Conservation (phyloP, 2,797 vertebrate genomes). For the Scyliorhinus canicula region DNA sequence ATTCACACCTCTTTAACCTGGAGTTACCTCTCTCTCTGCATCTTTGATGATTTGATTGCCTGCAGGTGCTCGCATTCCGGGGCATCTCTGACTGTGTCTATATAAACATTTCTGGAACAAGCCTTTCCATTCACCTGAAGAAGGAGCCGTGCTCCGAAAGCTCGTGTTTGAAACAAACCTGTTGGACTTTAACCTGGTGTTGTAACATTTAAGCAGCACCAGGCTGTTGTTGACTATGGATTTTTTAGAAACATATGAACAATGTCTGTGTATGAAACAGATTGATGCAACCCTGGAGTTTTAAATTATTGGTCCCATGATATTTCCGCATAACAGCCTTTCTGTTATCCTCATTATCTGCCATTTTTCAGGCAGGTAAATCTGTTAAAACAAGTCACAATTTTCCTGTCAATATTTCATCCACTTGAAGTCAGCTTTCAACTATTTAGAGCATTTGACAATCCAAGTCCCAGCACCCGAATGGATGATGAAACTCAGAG, state of each 20-base stretch:
- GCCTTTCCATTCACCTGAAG: too few relatives aligned
- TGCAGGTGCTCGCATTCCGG: too few relatives aligned
- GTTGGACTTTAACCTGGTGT: too few relatives aligned
- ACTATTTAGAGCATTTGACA: conserved; percentile 18
- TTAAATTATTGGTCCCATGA: background rate
- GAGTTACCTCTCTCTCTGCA: too few relatives aligned
- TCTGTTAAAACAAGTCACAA: background rate
- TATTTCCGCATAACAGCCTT: background rate
- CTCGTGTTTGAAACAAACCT: too few relatives aligned
- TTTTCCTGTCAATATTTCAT: conserved; percentile 20
- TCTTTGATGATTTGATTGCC: too few relatives aligned
- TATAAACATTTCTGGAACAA: too few relatives aligned
- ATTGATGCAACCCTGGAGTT: background rate
- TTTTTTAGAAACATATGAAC: background rate
- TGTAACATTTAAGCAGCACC: background rate
- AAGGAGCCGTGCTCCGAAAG: too few relatives aligned
- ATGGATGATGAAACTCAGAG: background rate
- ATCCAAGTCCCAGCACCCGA: background rate
- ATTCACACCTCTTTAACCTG: too few relatives aligned
- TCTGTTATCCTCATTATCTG: background rate
- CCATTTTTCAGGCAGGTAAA: background rate
- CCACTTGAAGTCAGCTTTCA: background rate
- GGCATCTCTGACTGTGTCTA: too few relatives aligned
- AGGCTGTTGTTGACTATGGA: background rate
- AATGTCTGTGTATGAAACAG: background rate